phyloP scores from a whole-genome alignment of 1,140 invertebrate genomes.

The Mamestra configurata region DNA sequence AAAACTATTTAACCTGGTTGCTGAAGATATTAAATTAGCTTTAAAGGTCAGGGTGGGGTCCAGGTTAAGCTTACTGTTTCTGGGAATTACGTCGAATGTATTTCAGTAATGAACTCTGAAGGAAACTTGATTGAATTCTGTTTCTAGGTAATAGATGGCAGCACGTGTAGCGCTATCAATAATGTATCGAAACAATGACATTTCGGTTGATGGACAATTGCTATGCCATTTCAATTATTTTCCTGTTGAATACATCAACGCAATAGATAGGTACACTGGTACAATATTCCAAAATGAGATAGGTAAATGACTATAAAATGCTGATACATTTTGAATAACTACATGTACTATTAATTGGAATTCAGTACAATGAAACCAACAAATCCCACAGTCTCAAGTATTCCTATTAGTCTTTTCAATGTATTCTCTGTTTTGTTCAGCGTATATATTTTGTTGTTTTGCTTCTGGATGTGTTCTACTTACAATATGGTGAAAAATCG shows the following conservation, averaged over 20 bases:
- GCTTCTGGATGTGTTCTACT: slow-evolving; percentile 52
- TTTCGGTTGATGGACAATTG: background rate
- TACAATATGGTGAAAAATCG: slow-evolving; percentile 61
- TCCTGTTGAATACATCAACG: no score
- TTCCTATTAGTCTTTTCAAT: slow-evolving; percentile 15
- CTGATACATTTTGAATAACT: no score
- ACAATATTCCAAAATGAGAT: no score
- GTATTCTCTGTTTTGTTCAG: slow-evolving; percentile 17
- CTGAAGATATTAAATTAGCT: background rate
- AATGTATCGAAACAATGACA: background rate
- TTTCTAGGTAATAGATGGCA: slow-evolving; percentile 12
- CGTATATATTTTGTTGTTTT: slow-evolving; percentile 43
- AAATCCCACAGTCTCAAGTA: slow-evolving; percentile 11
- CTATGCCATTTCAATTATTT: background rate
- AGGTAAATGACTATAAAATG: no score
- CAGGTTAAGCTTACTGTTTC: background rate
- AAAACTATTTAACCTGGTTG: background rate
- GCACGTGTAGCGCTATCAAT: background rate
- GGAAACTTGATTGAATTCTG: background rate
- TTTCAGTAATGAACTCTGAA: background rate
- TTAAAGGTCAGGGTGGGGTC: background rate
- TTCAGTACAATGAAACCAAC: background rate
- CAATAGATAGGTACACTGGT: no score
- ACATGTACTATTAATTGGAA: no score
- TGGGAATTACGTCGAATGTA: background rate